phyloP scores from a whole-genome alignment of 2,888 invertebrate genomes.

The Schrankia costaestrigalis region DNA sequence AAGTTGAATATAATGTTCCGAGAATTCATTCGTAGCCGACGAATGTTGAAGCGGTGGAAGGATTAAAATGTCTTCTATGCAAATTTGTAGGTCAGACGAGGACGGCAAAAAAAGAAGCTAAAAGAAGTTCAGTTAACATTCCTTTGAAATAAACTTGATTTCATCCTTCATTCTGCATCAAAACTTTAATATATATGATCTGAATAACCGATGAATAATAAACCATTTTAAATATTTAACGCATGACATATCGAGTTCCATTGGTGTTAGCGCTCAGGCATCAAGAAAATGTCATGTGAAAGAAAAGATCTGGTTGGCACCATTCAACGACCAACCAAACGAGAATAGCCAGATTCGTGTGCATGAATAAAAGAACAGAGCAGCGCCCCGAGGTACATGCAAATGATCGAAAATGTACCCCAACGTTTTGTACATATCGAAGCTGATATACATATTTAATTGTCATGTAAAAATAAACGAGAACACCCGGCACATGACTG shows the following conservation, averaged over 20 bases:
- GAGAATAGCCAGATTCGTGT: slow-evolving; percentile 65
- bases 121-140: slow-evolving; percentile 30
- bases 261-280: slow-evolving; percentile 32
- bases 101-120: slow-evolving; percentile 34
- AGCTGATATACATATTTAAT: slow-evolving; percentile 55
- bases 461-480: slow-evolving; percentile 71
- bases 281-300: slow-evolving; percentile 45
- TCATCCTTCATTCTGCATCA: slow-evolving; percentile 22
- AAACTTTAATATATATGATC: slow-evolving; percentile 8
- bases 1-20: slow-evolving; percentile 54
- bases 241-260: slow-evolving; percentile 38
- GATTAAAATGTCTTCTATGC: slow-evolving; percentile 48
- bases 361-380: slow-evolving; percentile 62
- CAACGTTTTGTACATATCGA: slow-evolving; percentile 45
- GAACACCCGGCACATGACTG: slow-evolving; percentile 51
- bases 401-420: slow-evolving; percentile 53
- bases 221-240: slow-evolving; percentile 36
- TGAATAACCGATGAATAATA: slow-evolving; percentile 14
- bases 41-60: slow-evolving; percentile 40
- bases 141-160: slow-evolving; percentile 32
- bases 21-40: slow-evolving; percentile 43
- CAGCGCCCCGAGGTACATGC: slow-evolving; percentile 55
- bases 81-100: slow-evolving; percentile 46
- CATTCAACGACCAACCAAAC: slow-evolving; percentile 62
- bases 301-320: slow-evolving; percentile 56